Evolutionary conservation across 2,888 invertebrate genomes (phyloP).

Genomic region (Tetragonisca angustula): DNA sequence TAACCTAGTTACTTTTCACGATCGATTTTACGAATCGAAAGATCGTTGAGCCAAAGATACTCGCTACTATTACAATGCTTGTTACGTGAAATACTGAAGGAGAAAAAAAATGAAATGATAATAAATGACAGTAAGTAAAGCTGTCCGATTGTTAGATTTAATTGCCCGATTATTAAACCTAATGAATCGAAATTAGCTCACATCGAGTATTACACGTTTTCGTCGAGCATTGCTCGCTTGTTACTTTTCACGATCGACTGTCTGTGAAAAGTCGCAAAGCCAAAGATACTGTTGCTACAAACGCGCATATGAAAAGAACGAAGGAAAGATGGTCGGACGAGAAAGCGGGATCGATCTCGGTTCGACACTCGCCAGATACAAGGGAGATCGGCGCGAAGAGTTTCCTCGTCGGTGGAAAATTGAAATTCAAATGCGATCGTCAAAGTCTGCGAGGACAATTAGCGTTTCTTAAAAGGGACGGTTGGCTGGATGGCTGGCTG

Average conservation of each 20-base stretch:
- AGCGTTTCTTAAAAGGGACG: slow-evolving; percentile 12
- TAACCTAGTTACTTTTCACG: background rate
- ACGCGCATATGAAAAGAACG: background rate
- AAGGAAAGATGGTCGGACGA: background rate
- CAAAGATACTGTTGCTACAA: background rate
- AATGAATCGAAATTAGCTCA: too few relatives aligned
- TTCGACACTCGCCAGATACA: background rate
- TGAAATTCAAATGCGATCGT: slow-evolving; percentile 7
- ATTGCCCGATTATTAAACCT: too few relatives aligned
- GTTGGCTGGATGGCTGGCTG: too few relatives aligned
- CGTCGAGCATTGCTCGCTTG: background rate
- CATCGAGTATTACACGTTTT: too few relatives aligned
- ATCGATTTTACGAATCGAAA: background rate
- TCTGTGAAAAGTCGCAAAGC: background rate
- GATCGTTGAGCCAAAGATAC: background rate
- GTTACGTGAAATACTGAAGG: background rate
- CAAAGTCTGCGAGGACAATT: slow-evolving; percentile 21
- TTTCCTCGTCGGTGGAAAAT: background rate
- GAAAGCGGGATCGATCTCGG: background rate
- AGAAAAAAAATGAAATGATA: background rate
- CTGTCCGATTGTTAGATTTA: too few relatives aligned
- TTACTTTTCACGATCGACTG: background rate
- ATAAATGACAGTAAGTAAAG: too few relatives aligned
- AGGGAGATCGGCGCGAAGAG: background rate
- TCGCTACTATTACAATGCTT: background rate